Base-by-base conservation (phyloP, 2,113 vertebrate species). In the Bombycilla garrulus region DNA sequence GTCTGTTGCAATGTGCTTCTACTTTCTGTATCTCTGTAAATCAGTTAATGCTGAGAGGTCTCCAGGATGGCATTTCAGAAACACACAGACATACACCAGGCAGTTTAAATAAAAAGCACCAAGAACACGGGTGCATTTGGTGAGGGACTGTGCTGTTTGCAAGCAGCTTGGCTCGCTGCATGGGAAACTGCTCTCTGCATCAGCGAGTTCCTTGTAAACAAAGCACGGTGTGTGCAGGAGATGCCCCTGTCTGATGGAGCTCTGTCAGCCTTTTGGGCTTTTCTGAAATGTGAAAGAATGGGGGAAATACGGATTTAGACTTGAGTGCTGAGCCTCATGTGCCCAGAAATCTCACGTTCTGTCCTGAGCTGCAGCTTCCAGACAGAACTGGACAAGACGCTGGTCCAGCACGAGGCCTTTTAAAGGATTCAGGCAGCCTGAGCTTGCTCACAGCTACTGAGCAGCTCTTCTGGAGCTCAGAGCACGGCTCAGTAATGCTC, bases 381-480 rank as follows among this genome's bases (percentile, higher is more conserved):
- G 48, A 24, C 10, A 0, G 1, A n/a, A 0, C 29, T 18, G 31
- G 36, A 22, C 3, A 15, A 40, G 73, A 25, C 3, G 40, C 53
- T 53, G 66, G 6, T 12, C 36, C 36, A 85, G 29, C 36, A 16
- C 3, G 44, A 60, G 29, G 38, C 8, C 9, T 35, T 69, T 16
- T 3, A 5, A 45, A 47, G 65, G 60, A 28, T 48, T 44, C n/a
- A 33, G n/a, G 50, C 45, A 88, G 76, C 11, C 28, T 16, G 9
- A 69, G 40, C 60, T 25, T 5, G 22, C 79, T 65, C 28, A 7
- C 5, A 53, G 65, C n/a, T 57, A 6, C 38, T 20, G 51, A 69
- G 33, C 86, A 61, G 33, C 90, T 94, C 56, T 38, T 38, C 38
- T 4, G 2, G 2, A 29, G 9, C 67, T 28, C 57, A 79, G 31